A percentile compares a stretch with the other conserved stretches of the same genome.
Conservation (phyloP, 2,113 vertebrate genomes). For the Limnothrissa miodon region DNA sequence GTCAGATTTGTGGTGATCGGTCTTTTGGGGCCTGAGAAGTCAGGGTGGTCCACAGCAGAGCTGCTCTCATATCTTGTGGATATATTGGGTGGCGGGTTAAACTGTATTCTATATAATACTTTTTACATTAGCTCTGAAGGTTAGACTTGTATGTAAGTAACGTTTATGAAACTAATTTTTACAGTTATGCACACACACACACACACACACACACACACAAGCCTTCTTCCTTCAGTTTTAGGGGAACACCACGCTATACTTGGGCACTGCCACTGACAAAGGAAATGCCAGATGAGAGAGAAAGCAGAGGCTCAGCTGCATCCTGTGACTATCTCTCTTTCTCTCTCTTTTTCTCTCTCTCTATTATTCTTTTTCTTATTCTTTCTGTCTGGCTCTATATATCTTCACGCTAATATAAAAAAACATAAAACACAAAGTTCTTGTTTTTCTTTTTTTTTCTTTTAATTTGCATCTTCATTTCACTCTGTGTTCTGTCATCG, state of each 20-base stretch:
- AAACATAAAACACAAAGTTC: too few species aligned
- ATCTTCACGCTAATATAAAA: not conserved
- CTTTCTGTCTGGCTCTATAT: not conserved
- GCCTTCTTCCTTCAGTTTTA: not conserved
- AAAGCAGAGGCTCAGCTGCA: not conserved
- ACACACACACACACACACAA: not conserved
- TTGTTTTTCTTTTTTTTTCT: not conserved
- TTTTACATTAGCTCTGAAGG: constrained; percentile 24
- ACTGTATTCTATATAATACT: too few species aligned
- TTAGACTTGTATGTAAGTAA: not conserved
- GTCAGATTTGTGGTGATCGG: not conserved
- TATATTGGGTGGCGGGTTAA: not conserved
- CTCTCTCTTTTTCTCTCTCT: constrained; percentile 20
- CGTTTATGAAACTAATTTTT: too few species aligned
- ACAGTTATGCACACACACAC: not conserved
- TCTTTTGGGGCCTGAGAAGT: not conserved
- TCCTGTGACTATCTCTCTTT: constrained; percentile 6
- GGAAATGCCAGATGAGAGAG: constrained; percentile 42
- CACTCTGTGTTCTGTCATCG: not conserved
- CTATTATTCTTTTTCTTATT: constrained; percentile 43
- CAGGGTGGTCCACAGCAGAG: not conserved
- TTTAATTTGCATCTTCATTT: not conserved
- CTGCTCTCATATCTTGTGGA: not conserved
- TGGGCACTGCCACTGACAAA: constrained; percentile 41
- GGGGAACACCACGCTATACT: constrained; percentile 42